Conservation (phyloP, 1,140 invertebrate species). For the Drosophila bocki region DNA sequence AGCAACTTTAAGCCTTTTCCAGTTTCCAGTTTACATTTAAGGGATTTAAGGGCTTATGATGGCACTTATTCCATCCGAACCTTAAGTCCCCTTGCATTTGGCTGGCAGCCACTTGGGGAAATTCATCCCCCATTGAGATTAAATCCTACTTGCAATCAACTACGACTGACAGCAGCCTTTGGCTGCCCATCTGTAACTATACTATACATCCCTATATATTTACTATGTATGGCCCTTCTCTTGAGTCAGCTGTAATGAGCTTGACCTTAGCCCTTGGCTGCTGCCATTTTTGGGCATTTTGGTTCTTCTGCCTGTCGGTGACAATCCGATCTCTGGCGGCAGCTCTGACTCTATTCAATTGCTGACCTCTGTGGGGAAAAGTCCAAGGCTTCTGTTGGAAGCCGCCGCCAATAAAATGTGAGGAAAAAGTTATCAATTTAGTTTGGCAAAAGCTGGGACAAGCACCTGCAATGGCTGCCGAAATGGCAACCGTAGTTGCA, state of each 20-base stretch:
- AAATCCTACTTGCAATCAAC: conserved; percentile 36
- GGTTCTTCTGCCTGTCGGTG: conserved; percentile 21
- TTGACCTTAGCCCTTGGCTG: conserved; percentile 38
- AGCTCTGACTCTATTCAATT: conserved; percentile 34
- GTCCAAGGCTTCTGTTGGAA: conserved; percentile 23
- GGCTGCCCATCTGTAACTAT: conserved; percentile 26
- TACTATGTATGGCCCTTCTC: background rate
- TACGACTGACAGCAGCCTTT: conserved; percentile 40
- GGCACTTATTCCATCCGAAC: conserved; percentile 16
- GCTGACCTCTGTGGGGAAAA: conserved; percentile 18
- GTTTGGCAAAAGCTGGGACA: conserved; percentile 4
- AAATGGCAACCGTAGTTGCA: conserved; percentile 36
- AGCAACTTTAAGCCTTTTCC: background rate
- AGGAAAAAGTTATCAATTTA: conserved; percentile 33
- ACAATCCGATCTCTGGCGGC: conserved; percentile 19
- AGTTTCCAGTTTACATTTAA: conserved; percentile 8
- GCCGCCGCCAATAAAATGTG: conserved; percentile 13
- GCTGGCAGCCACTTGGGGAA: conserved; percentile 27
- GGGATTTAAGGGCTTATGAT: conserved; percentile 22
- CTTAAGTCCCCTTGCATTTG: conserved; percentile 14
- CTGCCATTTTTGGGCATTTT: background rate
- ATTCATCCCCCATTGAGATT: conserved; percentile 37
- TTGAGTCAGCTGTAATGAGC: conserved; percentile 47
- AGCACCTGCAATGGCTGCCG: conserved; percentile 39
- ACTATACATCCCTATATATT: conserved; percentile 4